phyloP scores from a whole-genome alignment of 1,140 invertebrate genomes.

The Chironomus striatipennis region DNA sequence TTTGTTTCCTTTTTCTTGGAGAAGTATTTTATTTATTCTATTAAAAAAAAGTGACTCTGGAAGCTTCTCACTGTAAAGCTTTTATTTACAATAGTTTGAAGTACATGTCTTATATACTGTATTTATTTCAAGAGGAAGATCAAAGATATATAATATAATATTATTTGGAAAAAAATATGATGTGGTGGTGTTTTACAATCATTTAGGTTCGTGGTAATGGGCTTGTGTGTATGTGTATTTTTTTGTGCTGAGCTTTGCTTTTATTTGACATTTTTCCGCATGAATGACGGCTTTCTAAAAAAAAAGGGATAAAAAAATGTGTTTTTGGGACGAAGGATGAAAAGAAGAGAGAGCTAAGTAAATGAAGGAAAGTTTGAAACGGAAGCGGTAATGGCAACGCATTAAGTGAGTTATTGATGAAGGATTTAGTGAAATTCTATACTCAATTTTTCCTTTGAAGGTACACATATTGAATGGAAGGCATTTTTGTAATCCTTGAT shows the following conservation, averaged over 20 bases:
- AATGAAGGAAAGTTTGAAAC: too few species aligned
- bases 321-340: too few species aligned
- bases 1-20: neutral
- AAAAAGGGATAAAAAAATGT: too few species aligned
- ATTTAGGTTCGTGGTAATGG: conserved; percentile 4
- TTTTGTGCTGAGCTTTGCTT: neutral
- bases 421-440: too few species aligned
- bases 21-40: too few species aligned
- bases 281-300: too few species aligned
- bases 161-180: neutral
- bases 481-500: too few species aligned
- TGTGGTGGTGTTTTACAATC: neutral
- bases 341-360: too few species aligned
- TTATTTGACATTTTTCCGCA: neutral
- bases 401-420: too few species aligned
- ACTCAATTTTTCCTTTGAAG: neutral
- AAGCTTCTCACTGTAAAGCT: neutral
- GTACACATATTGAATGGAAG: too few species aligned
- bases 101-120: neutral
- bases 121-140: neutral
- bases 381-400: too few species aligned
- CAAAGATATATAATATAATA: conserved; percentile 3
- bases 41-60: neutral
- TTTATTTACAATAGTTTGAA: neutral
- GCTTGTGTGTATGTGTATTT: neutral